These are phyloP conservation scores for Celastrina argiolus DNA, from an alignment of 2,888 invertebrate genomes.

Conservation along the genomic window DNA sequence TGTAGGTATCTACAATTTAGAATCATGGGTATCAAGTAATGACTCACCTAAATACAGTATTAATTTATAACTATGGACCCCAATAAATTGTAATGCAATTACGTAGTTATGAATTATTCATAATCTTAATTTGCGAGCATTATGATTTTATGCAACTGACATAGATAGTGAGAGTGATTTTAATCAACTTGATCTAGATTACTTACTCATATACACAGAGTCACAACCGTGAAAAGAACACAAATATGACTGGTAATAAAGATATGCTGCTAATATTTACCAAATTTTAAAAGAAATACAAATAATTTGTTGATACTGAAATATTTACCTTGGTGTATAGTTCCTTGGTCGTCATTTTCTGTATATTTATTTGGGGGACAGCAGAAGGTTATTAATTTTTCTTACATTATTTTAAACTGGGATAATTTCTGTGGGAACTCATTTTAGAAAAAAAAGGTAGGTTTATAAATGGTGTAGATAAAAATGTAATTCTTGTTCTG, in stretches of 20 bases:
- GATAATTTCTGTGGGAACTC: slow-evolving; percentile 53
- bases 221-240: slow-evolving; percentile 18
- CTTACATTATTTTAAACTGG: slow-evolving; percentile 59
- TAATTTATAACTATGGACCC: neutral
- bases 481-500: slow-evolving; percentile 25
- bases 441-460: slow-evolving; percentile 68
- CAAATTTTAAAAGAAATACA: slow-evolving; percentile 30
- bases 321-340: slow-evolving; percentile 70
- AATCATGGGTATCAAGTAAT: neutral
- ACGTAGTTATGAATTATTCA: slow-evolving; percentile 36
- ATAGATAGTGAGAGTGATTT: slow-evolving; percentile 43
- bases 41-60: neutral
- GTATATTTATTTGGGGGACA: slow-evolving; percentile 27
- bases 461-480: slow-evolving; percentile 48
- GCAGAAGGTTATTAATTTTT: slow-evolving; percentile 25
- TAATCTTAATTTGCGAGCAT: slow-evolving; percentile 30
- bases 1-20: neutral
- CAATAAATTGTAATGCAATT: slow-evolving; percentile 23
- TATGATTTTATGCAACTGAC: slow-evolving; percentile 43
- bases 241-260: slow-evolving; percentile 28
- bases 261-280: neutral
- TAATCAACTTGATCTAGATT: slow-evolving; percentile 30
- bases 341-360: slow-evolving; percentile 74
- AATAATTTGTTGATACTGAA: slow-evolving; percentile 37
- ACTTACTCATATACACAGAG: slow-evolving; percentile 18